Percentiles rank a stretch among this genome's conserved stretches.
Evolutionary conservation across 2,888 invertebrate genomes (phyloP).

Genomic region (Leptinotarsa haldemani): DNA sequence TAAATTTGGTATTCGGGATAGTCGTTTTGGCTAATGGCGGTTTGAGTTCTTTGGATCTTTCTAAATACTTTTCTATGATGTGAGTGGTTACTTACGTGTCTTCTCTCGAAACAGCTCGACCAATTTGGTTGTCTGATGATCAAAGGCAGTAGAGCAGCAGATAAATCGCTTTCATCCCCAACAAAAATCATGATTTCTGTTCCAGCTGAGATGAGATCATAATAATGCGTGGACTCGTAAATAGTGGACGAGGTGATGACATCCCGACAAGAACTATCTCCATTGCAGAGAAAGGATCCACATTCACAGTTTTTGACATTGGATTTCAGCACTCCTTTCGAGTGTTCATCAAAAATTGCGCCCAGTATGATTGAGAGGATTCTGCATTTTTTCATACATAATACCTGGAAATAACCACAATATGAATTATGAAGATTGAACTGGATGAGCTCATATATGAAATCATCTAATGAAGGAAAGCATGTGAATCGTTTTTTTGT

Average conservation of each 20-base stretch:
- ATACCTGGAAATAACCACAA: constrained; percentile 67
- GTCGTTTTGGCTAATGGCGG: too few species aligned
- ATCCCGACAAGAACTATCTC: constrained; percentile 69
- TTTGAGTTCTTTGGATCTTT: too few species aligned
- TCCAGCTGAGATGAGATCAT: constrained; percentile 73
- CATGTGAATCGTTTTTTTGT: too few species aligned
- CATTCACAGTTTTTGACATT: constrained; percentile 65
- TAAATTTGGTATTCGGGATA: too few species aligned
- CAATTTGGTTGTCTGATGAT: constrained; percentile 72
- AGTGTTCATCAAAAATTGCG: constrained; percentile 59
- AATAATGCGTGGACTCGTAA: constrained; percentile 59
- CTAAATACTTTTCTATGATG: too few species aligned
- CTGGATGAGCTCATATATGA: too few species aligned
- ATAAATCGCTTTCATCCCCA: constrained; percentile 74
- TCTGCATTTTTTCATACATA: constrained; percentile 78
- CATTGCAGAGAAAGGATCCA: constrained; percentile 78
- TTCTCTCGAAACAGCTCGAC: constrained; percentile 80
- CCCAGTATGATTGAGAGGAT: constrained; percentile 72
- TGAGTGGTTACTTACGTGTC: constrained; percentile 70
- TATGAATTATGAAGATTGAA: too few species aligned
- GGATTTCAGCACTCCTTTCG: constrained; percentile 6
- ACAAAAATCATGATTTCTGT: constrained; percentile 74
- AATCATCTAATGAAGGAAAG: too few species aligned
- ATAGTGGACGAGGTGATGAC: constrained; percentile 50
- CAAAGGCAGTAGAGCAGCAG: constrained; percentile 73